Base-by-base conservation (phyloP, 2,888 invertebrate species). In the Gastracanthus pulcherrimus region DNA sequence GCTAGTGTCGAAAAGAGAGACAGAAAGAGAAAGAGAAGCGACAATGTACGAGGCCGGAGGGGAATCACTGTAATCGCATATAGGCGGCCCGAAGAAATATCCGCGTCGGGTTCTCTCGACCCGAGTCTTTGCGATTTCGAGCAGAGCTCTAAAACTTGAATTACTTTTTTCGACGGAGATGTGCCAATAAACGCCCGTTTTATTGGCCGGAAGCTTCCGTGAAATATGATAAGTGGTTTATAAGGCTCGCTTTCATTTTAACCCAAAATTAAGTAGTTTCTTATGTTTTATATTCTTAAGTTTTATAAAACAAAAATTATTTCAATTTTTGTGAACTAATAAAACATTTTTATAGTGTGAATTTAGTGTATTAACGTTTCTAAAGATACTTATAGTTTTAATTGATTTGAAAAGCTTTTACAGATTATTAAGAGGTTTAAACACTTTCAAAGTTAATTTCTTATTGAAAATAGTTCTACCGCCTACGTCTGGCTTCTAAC, bases 181-280 rank as follows among this genome's bases (percentile, higher is more conserved):
- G 76, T 66, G 76, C 80, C 82, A 77, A 82, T 82, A 82, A 82
- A 82, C 66, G 80, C 60, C n/a, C 34, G 34, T 76, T 82, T 82
- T 82, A 82, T 84, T 85, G 76, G 82, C 75, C 60, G 76, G 77
- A 77, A 84, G 80, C 84, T 82, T 11, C 19, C 60, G 34, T 80
- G 74, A 80, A 80, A 80, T 80, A 82, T 82, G 82, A 82, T 82
- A 82, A 82, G 76, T 75, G 74, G 66, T 80, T 82, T 80, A 76
- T 60, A 74, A 76, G 76, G 71, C 79, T 76, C 79, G 19, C 51
- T 79, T 76, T 76, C 62, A 48, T 67, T 60, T 67, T n/a, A 13
- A 36, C 71, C 60, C 23, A 62, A 71, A 79, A 79, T 74, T 79
- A 66, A 76, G 38, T 64, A 6, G 29, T 41, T 70, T 58, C 58